These are phyloP conservation scores for Drosophila hamatofila DNA, from an alignment of 2,888 invertebrate species.

Conservation along the genomic window DNA sequence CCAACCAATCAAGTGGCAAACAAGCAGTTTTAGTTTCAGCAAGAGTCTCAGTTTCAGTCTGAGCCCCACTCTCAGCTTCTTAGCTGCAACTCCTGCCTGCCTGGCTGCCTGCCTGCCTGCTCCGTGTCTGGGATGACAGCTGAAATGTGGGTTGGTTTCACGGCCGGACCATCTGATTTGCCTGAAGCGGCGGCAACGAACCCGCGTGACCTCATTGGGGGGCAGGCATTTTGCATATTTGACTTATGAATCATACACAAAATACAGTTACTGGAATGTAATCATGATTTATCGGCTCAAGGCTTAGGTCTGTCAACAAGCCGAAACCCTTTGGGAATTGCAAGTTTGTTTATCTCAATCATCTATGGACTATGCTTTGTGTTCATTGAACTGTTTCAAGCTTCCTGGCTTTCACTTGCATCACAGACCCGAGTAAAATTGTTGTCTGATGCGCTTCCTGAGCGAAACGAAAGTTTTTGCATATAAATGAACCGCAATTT, in stretches of 20 bases:
- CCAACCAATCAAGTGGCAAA: constrained; percentile 72
- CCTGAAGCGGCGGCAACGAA: constrained; percentile 53
- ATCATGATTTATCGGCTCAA: not conserved
- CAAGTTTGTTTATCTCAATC: not conserved
- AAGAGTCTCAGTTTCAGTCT: constrained; percentile 21
- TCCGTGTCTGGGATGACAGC: constrained; percentile 58
- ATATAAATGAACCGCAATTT: constrained; percentile 52
- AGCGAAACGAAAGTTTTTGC: constrained; percentile 58
- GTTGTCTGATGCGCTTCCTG: constrained; percentile 49
- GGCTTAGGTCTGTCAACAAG: not conserved
- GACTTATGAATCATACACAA: constrained; percentile 46
- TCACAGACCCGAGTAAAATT: constrained; percentile 27
- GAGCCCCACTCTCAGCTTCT: constrained; percentile 35
- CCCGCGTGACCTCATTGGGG: constrained; percentile 73
- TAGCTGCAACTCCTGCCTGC: constrained; percentile 39
- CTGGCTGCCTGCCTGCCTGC: constrained; percentile 23
- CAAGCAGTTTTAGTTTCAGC: constrained; percentile 52
- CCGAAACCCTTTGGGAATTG: not conserved
- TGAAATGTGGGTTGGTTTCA: constrained; percentile 69
- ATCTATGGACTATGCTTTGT: not conserved
- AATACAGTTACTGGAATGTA: constrained; percentile 1
- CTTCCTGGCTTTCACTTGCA: constrained; percentile 46
- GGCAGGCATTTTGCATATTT: constrained; percentile 43
- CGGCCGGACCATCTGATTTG: constrained; percentile 58
- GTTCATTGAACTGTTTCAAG: constrained; percentile 3